Evolutionary conservation across 2,888 invertebrate species (phyloP).

Genomic region (Dolichomitus sp.): DNA sequence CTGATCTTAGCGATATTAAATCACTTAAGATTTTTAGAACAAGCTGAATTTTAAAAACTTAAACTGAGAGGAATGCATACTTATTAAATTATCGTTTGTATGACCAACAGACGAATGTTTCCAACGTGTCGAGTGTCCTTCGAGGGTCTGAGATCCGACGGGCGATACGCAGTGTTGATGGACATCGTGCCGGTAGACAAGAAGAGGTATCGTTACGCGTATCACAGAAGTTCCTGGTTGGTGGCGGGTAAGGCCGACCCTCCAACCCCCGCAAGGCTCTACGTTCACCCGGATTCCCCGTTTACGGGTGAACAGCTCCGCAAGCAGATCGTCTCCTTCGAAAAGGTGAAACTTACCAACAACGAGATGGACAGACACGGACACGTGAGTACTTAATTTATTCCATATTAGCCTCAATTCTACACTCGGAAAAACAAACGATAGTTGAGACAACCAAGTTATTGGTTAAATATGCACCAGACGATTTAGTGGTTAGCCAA

Average conservation of each 20-base stretch:
- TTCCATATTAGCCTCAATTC: conserved; percentile 22
- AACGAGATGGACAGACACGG: conserved; percentile 99
- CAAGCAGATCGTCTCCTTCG: conserved; percentile 99
- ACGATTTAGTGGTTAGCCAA: too few species aligned
- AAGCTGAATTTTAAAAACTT: too few species aligned
- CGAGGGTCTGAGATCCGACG: conserved; percentile 93
- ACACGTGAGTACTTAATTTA: conserved; percentile 90
- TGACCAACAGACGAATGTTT: conserved; percentile 95
- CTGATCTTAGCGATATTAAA: too few species aligned
- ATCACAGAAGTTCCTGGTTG: conserved; percentile 99
- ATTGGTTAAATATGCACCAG: too few species aligned
- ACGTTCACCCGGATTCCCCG: conserved; percentile 98
- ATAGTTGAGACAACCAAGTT: too few species aligned
- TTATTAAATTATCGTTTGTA: conserved; percentile 39
- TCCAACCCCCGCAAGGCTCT: conserved; percentile 96
- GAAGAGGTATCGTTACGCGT: conserved; percentile 98
- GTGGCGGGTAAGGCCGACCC: conserved; percentile 99
- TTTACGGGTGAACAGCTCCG: conserved; percentile 97
- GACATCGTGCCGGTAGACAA: conserved; percentile 99
- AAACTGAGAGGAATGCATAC: conserved; percentile 7
- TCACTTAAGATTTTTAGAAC: too few species aligned
- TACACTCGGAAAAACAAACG: too few species aligned
- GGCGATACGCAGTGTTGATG: conserved; percentile 96
- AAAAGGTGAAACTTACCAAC: conserved; percentile 99
- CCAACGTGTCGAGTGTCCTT: conserved; percentile 98